Evolutionary conservation across 2,797 vertebrate genomes (phyloP), one percentile per base, ranked within the genome.

Genomic region (Spheniscus humboldti): DNA sequence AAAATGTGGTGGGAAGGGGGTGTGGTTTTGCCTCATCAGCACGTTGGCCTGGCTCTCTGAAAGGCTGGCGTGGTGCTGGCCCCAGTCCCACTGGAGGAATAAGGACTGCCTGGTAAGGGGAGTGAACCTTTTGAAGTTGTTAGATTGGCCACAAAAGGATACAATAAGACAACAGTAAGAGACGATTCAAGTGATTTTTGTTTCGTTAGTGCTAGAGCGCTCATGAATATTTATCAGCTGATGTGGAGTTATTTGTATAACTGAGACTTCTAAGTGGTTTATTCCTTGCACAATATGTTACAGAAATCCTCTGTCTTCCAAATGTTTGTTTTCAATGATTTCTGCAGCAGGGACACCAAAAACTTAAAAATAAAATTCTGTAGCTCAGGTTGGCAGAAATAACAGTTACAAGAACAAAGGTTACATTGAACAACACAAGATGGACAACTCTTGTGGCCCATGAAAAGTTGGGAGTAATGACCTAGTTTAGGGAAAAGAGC

Each of bases 1-100:
- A 79, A 86, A 33, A 41, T 13, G 5, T 6, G 1, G 3, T 14
- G 1, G 4, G 9, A 13, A 45, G 13, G 4, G 6, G 8, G 19
- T 10, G 22, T n/a, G 13, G 0, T 18, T 76, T 41, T 86, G 17
- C 37, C 88, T 31, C 19, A 22, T 69, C 47, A 50, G 13, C 43
- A 3, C 0, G 1, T 31, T 18, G 14, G 30, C 18, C 18, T 31
- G 48, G 30, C 16, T 83, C 14, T 30, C 19, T 22, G 45, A 64
- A 79, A 56, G 63, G 35, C 27, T 82, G 64, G 19, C 1, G 3
- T 37, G 47, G 13, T 56, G 56, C 72, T 92, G 52, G 59, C 53
- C 15, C 48, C 33, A 15, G n/a, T 37, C 18, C 45, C 10, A 1
- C 17, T n/a, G 78, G 28, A 76, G n/a, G n/a, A 64, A 11, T 31